A percentile compares a stretch with the other conserved stretches of the same genome.
Evolutionary conservation across 2,888 invertebrate genomes (phyloP).

Genomic region (Drosophila austrosaltans): DNA sequence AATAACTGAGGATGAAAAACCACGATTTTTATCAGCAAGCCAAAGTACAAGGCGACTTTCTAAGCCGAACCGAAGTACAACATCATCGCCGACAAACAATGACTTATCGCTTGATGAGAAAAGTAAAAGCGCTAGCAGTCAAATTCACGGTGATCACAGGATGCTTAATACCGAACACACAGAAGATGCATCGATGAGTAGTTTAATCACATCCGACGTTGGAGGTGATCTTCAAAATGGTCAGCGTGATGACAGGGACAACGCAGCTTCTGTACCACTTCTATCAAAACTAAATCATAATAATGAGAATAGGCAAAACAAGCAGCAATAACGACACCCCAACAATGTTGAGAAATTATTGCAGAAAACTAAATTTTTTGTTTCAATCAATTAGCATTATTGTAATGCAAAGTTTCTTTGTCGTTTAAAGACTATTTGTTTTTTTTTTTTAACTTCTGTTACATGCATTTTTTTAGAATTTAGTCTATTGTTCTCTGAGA

Average conservation of each 20-base stretch:
- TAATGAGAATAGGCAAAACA: conserved; percentile 58
- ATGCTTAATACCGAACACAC: conserved; percentile 65
- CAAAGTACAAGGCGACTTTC: conserved; percentile 56
- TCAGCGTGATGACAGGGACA: conserved; percentile 62
- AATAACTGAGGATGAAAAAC: conserved; percentile 89
- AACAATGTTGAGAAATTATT: conserved; percentile 31
- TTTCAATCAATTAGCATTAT: conserved; percentile 36
- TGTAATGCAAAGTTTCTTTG: conserved; percentile 40
- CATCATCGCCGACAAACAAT: conserved; percentile 80
- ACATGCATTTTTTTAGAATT: conserved; percentile 32
- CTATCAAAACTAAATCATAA: conserved; percentile 64
- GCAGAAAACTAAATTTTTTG: conserved; percentile 36
- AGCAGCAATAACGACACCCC: conserved; percentile 54
- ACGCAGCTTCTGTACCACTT: conserved; percentile 70
- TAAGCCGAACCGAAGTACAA: conserved; percentile 69
- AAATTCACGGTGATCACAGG: conserved; percentile 54
- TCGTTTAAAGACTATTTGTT: conserved; percentile 41
- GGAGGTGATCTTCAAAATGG: conserved; percentile 64
- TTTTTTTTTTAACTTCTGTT: neutral
- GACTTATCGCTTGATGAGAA: conserved; percentile 73
- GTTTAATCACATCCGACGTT: conserved; percentile 77
- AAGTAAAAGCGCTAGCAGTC: conserved; percentile 62
- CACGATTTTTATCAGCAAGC: conserved; percentile 52
- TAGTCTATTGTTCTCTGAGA: conserved; percentile 31
- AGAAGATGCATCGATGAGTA: conserved; percentile 77